Evolutionary conservation across 2,113 vertebrate genomes (phyloP).

Genomic region (Osmerus eperlanus): DNA sequence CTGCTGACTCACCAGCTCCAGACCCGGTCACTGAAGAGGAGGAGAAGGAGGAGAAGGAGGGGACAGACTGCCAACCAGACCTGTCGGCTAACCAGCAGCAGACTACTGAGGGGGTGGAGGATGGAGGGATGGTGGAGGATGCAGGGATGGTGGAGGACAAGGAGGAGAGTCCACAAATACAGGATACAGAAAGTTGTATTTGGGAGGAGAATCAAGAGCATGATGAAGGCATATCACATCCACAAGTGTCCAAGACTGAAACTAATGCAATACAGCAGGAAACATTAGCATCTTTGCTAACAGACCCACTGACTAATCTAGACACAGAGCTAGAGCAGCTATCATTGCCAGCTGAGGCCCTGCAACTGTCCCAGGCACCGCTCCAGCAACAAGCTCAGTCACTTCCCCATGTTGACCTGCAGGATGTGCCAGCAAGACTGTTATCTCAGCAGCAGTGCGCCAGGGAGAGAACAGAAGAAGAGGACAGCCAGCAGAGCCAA

Average conservation of each 20-base stretch:
- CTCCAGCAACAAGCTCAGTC: neutral
- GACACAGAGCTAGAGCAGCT: conserved; percentile 12
- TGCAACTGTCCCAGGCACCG: conserved; percentile 5
- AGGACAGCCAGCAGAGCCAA: conserved; percentile 18
- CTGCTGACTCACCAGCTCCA: neutral
- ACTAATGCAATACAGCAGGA: conserved; percentile 10
- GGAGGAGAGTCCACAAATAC: neutral
- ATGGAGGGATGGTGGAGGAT: neutral
- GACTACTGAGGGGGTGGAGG: neutral
- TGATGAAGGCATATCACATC: neutral
- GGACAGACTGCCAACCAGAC: too few species aligned
- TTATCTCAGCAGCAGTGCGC: conserved; percentile 12
- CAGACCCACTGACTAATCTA: conserved; percentile 20
- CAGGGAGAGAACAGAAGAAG: conserved; percentile 19
- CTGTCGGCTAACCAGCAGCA: too few species aligned
- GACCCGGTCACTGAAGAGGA: neutral
- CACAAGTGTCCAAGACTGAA: conserved; percentile 12
- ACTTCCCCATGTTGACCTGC: conserved; percentile 7
- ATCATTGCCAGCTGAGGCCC: neutral
- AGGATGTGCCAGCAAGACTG: conserved; percentile 8
- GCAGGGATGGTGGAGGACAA: neutral
- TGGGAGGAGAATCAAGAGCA: conserved; percentile 14
- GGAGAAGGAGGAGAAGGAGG: neutral
- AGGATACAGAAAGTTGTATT: neutral
- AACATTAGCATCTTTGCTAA: neutral